These are phyloP conservation scores for Sminthurinus signatus DNA, from an alignment of 1,140 invertebrate species.

Conservation along the genomic window DNA sequence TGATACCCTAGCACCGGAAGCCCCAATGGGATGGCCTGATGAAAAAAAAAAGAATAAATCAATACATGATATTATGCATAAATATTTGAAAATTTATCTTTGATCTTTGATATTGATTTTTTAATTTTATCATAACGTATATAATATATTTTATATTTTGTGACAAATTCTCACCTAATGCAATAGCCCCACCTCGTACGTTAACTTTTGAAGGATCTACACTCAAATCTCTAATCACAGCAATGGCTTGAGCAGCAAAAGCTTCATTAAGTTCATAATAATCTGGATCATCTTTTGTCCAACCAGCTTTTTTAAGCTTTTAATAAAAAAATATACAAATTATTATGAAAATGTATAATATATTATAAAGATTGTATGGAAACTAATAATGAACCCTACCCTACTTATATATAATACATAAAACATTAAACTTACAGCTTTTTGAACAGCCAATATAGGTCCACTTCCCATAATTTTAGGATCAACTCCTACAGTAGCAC, in stretches of 20 bases:
- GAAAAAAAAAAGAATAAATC: too few relatives aligned
- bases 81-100: too few relatives aligned
- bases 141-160: too few relatives aligned
- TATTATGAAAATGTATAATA: not conserved
- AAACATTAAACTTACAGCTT: conserved; percentile 55
- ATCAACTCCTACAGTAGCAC: conserved; percentile 61
- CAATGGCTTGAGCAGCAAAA: conserved; percentile 68
- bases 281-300: conserved; percentile 76
- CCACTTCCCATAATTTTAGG: conserved; percentile 70
- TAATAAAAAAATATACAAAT: too few relatives aligned
- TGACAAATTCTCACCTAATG: conserved; percentile 55
- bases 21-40: conserved; percentile 64
- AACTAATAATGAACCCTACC: conserved; percentile 25
- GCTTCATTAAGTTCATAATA: conserved; percentile 84
- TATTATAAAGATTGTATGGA: not conserved
- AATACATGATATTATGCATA: too few relatives aligned
- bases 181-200: conserved; percentile 76
- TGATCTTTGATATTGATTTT: too few relatives aligned
- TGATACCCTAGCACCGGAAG: too few relatives aligned
- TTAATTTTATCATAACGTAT: too few relatives aligned
- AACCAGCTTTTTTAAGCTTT: conserved; percentile 71
- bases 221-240: conserved; percentile 58
- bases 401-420: conserved; percentile 17
- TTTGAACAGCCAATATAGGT: conserved; percentile 60
- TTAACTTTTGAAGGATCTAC: conserved; percentile 69